These are phyloP conservation scores for Tetramorium simillimum DNA, from an alignment of 1,140 invertebrate species.

Conservation along the genomic window DNA sequence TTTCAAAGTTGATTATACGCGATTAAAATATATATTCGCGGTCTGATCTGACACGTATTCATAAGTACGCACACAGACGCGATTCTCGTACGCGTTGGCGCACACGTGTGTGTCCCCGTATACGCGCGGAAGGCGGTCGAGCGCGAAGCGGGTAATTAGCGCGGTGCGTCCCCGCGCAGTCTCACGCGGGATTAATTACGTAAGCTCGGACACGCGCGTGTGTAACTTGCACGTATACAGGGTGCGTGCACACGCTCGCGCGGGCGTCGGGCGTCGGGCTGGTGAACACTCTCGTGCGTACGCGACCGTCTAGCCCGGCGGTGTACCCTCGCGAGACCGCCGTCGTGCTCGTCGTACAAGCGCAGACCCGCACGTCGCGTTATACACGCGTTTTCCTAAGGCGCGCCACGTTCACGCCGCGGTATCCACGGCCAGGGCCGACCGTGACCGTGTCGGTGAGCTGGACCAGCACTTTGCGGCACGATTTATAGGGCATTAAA, in stretches of 20 bases:
- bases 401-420: background rate
- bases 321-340: background rate
- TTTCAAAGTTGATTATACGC: slow-evolving; percentile 27
- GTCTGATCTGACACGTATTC: background rate
- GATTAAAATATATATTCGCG: slow-evolving; percentile 46
- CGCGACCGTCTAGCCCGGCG: background rate
- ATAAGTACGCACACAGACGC: background rate
- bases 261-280: background rate
- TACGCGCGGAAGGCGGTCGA: slow-evolving; percentile 55
- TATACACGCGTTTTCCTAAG: slow-evolving; percentile 58
- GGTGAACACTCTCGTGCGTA: background rate
- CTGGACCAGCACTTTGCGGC: slow-evolving; percentile 72
- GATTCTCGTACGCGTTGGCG: background rate
- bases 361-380: background rate
- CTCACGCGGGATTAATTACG: slow-evolving; percentile 75
- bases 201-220: slow-evolving; percentile 49
- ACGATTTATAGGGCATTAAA: slow-evolving; percentile 79
- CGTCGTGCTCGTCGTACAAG: background rate
- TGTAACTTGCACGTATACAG: slow-evolving; percentile 45
- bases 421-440: no score
- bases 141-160: slow-evolving; percentile 74
- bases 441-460: slow-evolving; percentile 8
- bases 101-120: background rate
- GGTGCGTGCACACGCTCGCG: slow-evolving; percentile 17
- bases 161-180: slow-evolving; percentile 58